Evolutionary conservation across 2,113 vertebrate species (phyloP).

Genomic region (Probosciger aterrimus): DNA sequence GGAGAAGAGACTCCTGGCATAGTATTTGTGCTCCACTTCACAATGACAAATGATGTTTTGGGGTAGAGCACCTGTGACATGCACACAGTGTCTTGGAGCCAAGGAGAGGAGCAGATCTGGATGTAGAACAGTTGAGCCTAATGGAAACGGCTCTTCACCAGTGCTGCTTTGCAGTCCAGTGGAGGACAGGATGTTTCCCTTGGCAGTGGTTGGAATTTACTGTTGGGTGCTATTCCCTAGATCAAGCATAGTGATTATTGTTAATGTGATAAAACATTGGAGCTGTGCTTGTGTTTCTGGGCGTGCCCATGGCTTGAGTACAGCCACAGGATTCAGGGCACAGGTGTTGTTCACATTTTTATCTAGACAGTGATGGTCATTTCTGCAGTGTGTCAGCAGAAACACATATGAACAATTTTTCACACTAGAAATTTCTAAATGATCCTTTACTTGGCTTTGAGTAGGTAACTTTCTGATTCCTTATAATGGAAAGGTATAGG

Average conservation of each 20-base stretch:
- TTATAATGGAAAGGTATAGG: background rate
- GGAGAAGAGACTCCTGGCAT: background rate
- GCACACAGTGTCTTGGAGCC: fast-evolving
- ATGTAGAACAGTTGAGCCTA: background rate
- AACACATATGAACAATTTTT: background rate
- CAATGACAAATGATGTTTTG: fast-evolving
- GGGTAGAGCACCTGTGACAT: fast-evolving
- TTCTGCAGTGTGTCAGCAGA: background rate
- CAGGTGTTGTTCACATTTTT: background rate
- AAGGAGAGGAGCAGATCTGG: background rate
- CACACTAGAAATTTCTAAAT: background rate
- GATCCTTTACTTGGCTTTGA: background rate
- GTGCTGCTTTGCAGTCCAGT: background rate
- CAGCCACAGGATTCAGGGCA: background rate
- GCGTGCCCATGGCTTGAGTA: background rate
- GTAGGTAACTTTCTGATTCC: background rate
- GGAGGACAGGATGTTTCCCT: background rate
- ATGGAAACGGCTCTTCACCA: background rate
- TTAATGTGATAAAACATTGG: background rate
- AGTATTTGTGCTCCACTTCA: fast-evolving
- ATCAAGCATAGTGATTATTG: too few relatives aligned
- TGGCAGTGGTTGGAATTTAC: background rate
- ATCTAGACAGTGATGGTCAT: too few relatives aligned
- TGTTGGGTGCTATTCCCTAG: background rate
- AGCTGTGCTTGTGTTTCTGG: background rate